A percentile compares a stretch with the other conserved stretches of the same genome.
phyloP scores from a whole-genome alignment of 2,113 vertebrate genomes.

The Psettodes erumei region DNA sequence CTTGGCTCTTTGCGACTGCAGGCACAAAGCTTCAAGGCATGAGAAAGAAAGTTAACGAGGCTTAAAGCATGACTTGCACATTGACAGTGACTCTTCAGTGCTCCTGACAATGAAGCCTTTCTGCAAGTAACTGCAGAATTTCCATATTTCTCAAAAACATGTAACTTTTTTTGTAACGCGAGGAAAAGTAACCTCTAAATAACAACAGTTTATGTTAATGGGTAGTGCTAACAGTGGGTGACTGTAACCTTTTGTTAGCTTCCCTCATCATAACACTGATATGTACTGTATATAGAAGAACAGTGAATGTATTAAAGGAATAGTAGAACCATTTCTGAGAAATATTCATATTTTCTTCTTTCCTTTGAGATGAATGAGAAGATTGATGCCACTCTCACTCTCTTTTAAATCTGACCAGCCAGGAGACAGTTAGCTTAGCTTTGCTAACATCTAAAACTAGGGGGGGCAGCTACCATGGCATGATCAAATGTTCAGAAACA shows the following conservation, averaged over 20 bases:
- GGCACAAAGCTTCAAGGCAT: constrained; percentile 62
- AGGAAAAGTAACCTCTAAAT: neutral
- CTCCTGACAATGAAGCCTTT: neutral
- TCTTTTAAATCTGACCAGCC: neutral
- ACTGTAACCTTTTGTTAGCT: neutral
- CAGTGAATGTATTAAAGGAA: neutral
- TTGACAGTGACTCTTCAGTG: constrained; percentile 4
- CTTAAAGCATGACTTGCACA: constrained; percentile 70
- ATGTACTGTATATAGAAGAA: neutral
- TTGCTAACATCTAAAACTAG: neutral
- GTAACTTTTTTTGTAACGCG: neutral
- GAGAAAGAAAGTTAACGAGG: constrained; percentile 57
- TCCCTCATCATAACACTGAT: constrained; percentile 9
- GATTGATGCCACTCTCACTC: neutral
- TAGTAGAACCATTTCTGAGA: neutral
- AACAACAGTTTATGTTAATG: neutral
- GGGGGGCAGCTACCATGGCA: neutral
- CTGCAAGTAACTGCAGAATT: neutral
- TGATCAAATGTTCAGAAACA: neutral
- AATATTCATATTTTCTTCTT: neutral
- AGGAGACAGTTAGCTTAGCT: neutral
- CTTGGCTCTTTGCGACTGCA: constrained; percentile 59
- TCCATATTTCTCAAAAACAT: neutral
- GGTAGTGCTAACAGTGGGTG: neutral
- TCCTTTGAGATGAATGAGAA: neutral